Conservation (phyloP, 2,113 vertebrate species). For the Aegypius monachus region DNA sequence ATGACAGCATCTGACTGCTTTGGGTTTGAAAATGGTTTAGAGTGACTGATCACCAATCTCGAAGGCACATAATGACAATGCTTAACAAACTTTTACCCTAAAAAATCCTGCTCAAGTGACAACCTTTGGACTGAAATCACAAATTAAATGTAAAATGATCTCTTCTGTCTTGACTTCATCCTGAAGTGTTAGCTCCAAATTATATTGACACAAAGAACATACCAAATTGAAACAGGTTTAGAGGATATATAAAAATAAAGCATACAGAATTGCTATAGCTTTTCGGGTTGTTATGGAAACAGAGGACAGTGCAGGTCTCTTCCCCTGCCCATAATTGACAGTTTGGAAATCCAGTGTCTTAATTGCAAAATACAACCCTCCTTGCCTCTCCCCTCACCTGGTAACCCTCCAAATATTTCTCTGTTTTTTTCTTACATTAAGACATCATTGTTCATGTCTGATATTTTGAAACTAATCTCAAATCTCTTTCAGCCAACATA, state of each 20-base stretch:
- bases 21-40: not conserved
- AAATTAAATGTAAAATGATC: not conserved
- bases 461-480: not conserved
- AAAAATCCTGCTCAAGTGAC: not conserved
- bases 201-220: not conserved
- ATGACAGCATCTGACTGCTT: not conserved
- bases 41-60: not conserved
- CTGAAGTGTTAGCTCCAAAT: not conserved
- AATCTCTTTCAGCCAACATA: slow-evolving; percentile 80
- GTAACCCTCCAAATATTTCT: not conserved
- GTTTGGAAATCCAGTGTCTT: not conserved
- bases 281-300: slow-evolving; percentile 45
- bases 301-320: not conserved
- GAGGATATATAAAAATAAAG: not conserved
- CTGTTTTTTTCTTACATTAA: not conserved
- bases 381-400: not conserved
- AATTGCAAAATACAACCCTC: not conserved
- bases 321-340: not conserved
- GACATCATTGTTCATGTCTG: not conserved
- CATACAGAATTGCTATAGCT: not conserved
- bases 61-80: not conserved
- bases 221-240: not conserved
- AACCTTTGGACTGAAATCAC: not conserved
- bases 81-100: not conserved
- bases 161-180: not conserved